Conservation (phyloP, 2,113 vertebrate species). For the Protomyctophum bolini region DNA sequence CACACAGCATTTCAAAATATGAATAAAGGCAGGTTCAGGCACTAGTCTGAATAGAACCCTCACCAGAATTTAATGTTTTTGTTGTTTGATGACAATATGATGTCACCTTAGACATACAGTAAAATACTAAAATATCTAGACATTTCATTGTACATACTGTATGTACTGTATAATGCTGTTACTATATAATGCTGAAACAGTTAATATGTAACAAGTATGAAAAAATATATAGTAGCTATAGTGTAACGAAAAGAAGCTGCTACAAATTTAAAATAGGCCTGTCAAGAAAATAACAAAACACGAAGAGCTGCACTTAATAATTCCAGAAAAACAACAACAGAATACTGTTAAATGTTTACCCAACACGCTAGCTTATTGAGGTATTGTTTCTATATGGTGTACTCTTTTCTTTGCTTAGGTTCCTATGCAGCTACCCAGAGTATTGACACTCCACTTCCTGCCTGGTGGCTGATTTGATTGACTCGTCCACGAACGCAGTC, state of each 20-base stretch:
- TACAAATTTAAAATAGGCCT: background rate
- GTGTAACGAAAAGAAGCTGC: too few species aligned
- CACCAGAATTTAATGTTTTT: background rate
- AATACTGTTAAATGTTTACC: background rate
- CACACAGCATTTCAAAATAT: conserved; percentile 13
- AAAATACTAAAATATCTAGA: too few species aligned
- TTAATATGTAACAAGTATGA: too few species aligned
- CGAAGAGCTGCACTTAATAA: background rate
- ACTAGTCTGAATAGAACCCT: background rate
- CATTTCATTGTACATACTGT: background rate
- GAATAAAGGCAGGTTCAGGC: conserved; percentile 1
- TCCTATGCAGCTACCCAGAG: conserved; percentile 82
- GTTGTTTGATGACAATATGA: background rate
- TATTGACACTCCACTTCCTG: conserved; percentile 83
- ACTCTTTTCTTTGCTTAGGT: background rate
- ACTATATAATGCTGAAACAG: background rate
- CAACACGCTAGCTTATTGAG: background rate
- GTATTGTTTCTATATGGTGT: background rate
- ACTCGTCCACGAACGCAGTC: conserved; percentile 87
- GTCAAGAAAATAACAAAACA: background rate
- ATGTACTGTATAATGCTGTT: background rate
- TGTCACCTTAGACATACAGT: background rate
- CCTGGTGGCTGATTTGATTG: conserved; percentile 85
- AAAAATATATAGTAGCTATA: background rate
- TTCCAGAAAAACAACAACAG: background rate